Conservation (phyloP, 92 coral and sea anemone species). For the Paramuricea clavata region DNA sequence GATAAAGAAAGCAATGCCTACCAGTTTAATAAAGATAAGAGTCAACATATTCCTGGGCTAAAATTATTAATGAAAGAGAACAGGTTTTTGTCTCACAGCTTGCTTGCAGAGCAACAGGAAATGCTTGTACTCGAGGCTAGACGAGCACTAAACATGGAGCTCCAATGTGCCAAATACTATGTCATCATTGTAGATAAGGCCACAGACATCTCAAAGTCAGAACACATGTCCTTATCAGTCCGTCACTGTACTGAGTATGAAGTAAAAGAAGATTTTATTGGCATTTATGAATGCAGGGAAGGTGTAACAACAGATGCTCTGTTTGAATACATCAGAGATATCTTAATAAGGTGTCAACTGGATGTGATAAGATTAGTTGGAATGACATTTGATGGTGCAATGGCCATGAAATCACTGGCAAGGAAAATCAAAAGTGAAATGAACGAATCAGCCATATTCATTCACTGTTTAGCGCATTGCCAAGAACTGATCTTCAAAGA, state of each 20-base stretch:
- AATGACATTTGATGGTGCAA: too few relatives aligned
- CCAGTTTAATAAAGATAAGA: too few relatives aligned
- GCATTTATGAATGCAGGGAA: constrained; percentile 35
- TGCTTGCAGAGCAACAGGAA: too few relatives aligned
- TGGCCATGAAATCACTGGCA: too few relatives aligned
- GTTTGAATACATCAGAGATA: too few relatives aligned
- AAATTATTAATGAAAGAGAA: background rate
- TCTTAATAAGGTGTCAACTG: too few relatives aligned
- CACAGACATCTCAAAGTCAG: too few relatives aligned
- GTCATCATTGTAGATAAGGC: constrained; percentile 7
- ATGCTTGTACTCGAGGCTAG: constrained; percentile 7
- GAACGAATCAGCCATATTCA: background rate
- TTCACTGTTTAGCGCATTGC: too few relatives aligned
- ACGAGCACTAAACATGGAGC: background rate
- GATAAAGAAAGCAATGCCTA: constrained; percentile 7
- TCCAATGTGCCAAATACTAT: background rate
- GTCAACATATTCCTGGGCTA: too few relatives aligned
- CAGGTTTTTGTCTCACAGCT: constrained; percentile 22
- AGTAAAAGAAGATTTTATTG: constrained; percentile 30
- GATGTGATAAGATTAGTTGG: too few relatives aligned
- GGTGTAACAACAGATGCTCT: background rate
- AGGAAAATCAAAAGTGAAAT: too few relatives aligned
- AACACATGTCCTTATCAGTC: constrained; percentile 21
- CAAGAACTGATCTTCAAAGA: constrained; percentile 35
- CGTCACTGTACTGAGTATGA: constrained; percentile 21